Evolutionary conservation across 2,888 invertebrate species (phyloP).

Genomic region (Drosophila siamana): DNA sequence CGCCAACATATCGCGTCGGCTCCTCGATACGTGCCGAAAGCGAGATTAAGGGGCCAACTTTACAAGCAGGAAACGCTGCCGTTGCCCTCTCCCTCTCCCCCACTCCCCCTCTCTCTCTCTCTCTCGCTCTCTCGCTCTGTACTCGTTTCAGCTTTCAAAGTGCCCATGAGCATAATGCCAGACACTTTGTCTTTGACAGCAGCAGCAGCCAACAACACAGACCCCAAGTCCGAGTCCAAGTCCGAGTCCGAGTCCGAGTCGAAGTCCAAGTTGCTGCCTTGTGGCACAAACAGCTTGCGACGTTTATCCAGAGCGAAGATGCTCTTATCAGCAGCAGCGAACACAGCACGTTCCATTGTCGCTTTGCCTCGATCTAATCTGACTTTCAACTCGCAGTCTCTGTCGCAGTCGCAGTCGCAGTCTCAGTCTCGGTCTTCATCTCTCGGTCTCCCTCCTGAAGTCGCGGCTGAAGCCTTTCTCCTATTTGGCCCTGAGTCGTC

Average conservation of each 20-base stretch:
- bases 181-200: constrained; percentile 79
- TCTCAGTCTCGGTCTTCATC: background rate
- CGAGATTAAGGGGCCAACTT: constrained; percentile 73
- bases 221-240: background rate
- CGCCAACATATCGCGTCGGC: constrained; percentile 63
- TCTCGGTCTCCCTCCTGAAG: background rate
- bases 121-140: constrained; percentile 19
- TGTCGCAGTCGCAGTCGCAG: background rate
- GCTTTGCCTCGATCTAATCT: constrained; percentile 70
- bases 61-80: constrained; percentile 75
- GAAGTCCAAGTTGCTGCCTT: background rate
- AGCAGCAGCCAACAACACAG: background rate
- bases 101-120: constrained; percentile 12
- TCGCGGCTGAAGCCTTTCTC: constrained; percentile 37
- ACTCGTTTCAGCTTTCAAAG: constrained; percentile 73
- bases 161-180: constrained; percentile 77
- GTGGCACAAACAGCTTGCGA: constrained; percentile 21
- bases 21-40: constrained; percentile 69
- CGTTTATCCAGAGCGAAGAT: constrained; percentile 56
- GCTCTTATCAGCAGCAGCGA: constrained; percentile 67
- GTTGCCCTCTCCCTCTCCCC: background rate
- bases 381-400: constrained; percentile 6
- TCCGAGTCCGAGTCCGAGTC: constrained; percentile 15
- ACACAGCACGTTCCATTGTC: constrained; percentile 78
- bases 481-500: constrained; percentile 23